phyloP scores from a whole-genome alignment of 2,797 vertebrate species.

The Centropyge bicolor region DNA sequence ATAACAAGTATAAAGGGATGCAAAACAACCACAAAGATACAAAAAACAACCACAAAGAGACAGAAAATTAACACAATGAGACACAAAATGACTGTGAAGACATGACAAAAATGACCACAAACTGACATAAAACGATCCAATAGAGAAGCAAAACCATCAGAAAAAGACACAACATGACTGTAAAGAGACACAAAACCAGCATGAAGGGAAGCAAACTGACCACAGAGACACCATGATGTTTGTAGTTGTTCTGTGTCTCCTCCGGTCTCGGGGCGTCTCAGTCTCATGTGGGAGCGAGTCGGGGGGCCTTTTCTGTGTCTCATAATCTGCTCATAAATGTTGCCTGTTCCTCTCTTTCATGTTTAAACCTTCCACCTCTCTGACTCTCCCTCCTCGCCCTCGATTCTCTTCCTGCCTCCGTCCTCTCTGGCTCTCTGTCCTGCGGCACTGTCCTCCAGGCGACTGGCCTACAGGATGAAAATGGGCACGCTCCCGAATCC shows the following conservation, averaged over 20 bases:
- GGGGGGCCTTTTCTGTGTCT: background rate
- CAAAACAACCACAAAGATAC: background rate
- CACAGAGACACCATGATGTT: background rate
- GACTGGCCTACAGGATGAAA: slow-evolving; percentile 92
- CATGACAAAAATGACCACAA: too few species aligned
- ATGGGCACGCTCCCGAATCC: slow-evolving; percentile 89
- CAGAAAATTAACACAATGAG: accelerated
- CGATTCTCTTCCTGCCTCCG: slow-evolving; percentile 43
- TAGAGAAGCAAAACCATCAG: background rate
- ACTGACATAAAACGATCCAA: background rate
- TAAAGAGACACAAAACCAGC: background rate
- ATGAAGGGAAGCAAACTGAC: background rate
- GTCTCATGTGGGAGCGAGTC: background rate
- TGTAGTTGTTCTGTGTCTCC: background rate
- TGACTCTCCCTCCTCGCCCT: slow-evolving; percentile 10
- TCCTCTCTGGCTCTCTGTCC: slow-evolving; percentile 51
- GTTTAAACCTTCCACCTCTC: slow-evolving; percentile 15
- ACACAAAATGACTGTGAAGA: background rate
- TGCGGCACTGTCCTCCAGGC: slow-evolving; percentile 80
- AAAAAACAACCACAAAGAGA: background rate
- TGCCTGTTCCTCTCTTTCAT: slow-evolving; percentile 14
- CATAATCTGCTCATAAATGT: background rate
- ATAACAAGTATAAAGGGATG: too few species aligned
- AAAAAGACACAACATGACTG: background rate
- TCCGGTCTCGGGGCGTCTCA: background rate